Evolutionary conservation across 2,113 vertebrate species (phyloP), one percentile per base, ranked within the genome.

Genomic region (Mionectes macconnelli): DNA sequence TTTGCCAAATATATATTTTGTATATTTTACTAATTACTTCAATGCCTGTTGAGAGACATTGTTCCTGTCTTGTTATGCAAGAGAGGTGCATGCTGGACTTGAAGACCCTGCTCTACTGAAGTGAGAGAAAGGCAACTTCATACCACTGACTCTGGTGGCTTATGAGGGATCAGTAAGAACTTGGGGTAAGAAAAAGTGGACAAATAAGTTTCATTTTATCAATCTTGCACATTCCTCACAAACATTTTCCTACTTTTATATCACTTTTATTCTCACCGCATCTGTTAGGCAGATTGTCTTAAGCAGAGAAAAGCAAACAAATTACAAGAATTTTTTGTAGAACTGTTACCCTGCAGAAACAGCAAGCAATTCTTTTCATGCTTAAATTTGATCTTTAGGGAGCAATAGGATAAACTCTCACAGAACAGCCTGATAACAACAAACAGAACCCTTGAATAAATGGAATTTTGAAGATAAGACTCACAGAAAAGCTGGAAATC

Each of bases 381-480:
- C 45, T 89, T 95, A 91, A 94, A 95, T 94, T 93, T 55, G n/a
- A 93, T 93, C 93, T 96, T 96, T 55, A 91, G 75, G 81, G 84
- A 96, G 87, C 70, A 94, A 73, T 39, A 79, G 81, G 87, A 94
- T 91, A 95, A 94, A 89, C 59, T 85, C 44, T 79, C 67, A 87
- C 67, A 84, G 74, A 94, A 90, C 67, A 80, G 91, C n/a, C 77
- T 89, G 89, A 96, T 95, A 96, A 90, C 83, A 88, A 92, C 81
- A 93, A 91, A 93, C 67, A 95, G 57, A 95, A 66, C 40, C 35
- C 87, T 89, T 62, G 67, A 96, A 96, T 93, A 96, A 96, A 91
- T 93, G 67, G 37, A 96, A 83, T 94, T 96, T 90, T 95, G 70
- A 93, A 89, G 91, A 93, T 96, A 93, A 93, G 66, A 55, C 75